Percentiles rank a stretch among this genome's conserved stretches.
phyloP scores from a whole-genome alignment of 2,888 invertebrate species.

The Parnassius glacialis region DNA sequence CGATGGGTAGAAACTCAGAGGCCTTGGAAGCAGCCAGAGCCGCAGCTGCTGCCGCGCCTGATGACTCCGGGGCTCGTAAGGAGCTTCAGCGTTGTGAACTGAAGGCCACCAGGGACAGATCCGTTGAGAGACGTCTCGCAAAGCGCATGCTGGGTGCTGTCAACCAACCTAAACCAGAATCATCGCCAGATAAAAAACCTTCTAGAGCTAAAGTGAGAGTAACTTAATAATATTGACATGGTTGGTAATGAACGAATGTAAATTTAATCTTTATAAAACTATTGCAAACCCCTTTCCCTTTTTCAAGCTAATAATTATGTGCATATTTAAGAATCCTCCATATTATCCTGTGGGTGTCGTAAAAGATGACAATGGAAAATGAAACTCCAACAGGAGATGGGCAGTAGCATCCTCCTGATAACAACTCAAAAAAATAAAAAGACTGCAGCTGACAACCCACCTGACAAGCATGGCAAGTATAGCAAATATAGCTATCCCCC shows the following conservation, averaged over 20 bases:
- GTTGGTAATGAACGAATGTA: not conserved
- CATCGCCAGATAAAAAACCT: conserved; percentile 58
- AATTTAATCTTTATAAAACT: not conserved
- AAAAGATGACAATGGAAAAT: too few relatives aligned
- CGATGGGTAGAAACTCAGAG: conserved; percentile 82
- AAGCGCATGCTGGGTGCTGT: conserved; percentile 50
- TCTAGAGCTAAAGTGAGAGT: conserved; percentile 57
- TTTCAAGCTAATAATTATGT: too few relatives aligned
- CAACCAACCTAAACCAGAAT: conserved; percentile 29
- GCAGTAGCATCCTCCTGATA: too few relatives aligned
- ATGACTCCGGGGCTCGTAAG: conserved; percentile 57
- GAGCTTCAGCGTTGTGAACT: conserved; percentile 69
- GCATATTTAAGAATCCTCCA: too few relatives aligned
- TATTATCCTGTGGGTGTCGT: too few relatives aligned
- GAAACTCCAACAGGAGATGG: too few relatives aligned
- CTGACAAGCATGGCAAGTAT: too few relatives aligned
- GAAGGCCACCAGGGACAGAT: conserved; percentile 64
- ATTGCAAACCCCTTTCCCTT: not conserved
- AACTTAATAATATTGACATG: not conserved
- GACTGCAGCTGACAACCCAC: too few relatives aligned
- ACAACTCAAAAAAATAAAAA: too few relatives aligned
- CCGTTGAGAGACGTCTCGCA: conserved; percentile 69
- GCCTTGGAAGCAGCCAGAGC: conserved; percentile 82
- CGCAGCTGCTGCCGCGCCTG: conserved; percentile 64
- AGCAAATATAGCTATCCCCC: too few relatives aligned